phyloP scores from a whole-genome alignment of 2,797 vertebrate species.

The Pyrocephalus nanus region DNA sequence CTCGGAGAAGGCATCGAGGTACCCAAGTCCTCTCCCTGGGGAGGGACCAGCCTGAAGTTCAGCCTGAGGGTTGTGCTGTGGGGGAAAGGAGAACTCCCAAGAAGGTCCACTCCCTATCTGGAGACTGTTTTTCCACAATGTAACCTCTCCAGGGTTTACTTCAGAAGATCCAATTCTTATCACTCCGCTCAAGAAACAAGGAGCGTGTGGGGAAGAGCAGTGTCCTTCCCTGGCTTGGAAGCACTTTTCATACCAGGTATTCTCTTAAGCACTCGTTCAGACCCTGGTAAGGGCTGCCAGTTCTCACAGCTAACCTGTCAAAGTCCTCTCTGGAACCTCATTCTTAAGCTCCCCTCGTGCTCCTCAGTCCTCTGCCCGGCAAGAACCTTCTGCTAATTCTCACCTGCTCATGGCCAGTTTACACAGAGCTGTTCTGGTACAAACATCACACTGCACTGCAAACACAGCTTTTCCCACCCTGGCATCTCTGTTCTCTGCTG shows the following conservation, averaged over 20 bases:
- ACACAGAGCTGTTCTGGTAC: neutral
- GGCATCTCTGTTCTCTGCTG: neutral
- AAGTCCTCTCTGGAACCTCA: neutral
- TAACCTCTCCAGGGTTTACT: neutral
- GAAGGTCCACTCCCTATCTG: neutral
- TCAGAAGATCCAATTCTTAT: neutral
- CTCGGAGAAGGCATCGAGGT: neutral
- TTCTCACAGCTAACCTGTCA: neutral
- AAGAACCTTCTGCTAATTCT: neutral
- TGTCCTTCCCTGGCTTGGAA: neutral
- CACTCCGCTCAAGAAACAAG: neutral
- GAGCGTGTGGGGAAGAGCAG: neutral
- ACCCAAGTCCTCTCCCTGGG: neutral
- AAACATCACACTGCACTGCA: neutral
- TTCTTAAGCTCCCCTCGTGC: neutral
- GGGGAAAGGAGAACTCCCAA: neutral
- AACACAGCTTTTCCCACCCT: neutral
- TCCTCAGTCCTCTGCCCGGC: neutral
- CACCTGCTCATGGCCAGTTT: neutral
- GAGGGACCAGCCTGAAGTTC: neutral
- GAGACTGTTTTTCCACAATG: neutral
- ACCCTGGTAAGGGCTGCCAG: neutral
- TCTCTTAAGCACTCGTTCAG: neutral
- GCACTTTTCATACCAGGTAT: neutral
- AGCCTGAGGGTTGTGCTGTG: neutral